Percentiles rank a stretch among this genome's conserved stretches.
phyloP scores from a whole-genome alignment of 2,113 vertebrate species.

The Etheostoma cragini region DNA sequence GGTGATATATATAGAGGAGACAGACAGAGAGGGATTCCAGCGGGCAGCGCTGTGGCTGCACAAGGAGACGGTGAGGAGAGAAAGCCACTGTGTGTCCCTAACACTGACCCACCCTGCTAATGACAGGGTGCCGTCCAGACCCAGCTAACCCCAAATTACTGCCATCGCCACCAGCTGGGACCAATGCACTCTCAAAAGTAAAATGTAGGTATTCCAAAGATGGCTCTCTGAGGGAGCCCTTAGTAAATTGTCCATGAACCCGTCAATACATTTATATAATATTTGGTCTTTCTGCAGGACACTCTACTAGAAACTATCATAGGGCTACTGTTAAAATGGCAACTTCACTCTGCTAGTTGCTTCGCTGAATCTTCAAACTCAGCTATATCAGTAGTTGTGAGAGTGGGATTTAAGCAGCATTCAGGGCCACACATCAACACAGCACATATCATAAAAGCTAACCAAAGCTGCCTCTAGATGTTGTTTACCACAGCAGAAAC shows the following conservation, averaged over 20 bases:
- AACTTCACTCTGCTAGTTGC: background rate
- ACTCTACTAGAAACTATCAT: too few species aligned
- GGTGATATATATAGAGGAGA: conserved; percentile 82
- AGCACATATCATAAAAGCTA: background rate
- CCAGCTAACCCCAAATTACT: conserved; percentile 81
- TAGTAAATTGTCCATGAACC: conserved; percentile 5
- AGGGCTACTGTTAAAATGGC: background rate
- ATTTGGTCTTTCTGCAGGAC: background rate
- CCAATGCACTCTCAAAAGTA: conserved; percentile 55
- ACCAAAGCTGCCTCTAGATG: background rate
- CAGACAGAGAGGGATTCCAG: conserved; percentile 80
- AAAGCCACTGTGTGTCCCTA: conserved; percentile 75
- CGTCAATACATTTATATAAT: background rate
- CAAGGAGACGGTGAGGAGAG: conserved; percentile 68
- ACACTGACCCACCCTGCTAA: conserved; percentile 81
- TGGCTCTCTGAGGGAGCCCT: conserved; percentile 17
- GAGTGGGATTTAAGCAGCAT: background rate
- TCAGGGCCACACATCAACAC: background rate
- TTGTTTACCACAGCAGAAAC: background rate
- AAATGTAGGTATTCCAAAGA: conserved; percentile 15
- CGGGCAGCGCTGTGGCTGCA: conserved; percentile 71
- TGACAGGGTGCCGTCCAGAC: conserved; percentile 79
- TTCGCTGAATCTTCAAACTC: background rate
- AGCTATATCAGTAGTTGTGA: background rate
- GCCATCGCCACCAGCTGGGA: conserved; percentile 71